phyloP scores from a whole-genome alignment of 2,888 invertebrate species.

The Heliothis peltigera region DNA sequence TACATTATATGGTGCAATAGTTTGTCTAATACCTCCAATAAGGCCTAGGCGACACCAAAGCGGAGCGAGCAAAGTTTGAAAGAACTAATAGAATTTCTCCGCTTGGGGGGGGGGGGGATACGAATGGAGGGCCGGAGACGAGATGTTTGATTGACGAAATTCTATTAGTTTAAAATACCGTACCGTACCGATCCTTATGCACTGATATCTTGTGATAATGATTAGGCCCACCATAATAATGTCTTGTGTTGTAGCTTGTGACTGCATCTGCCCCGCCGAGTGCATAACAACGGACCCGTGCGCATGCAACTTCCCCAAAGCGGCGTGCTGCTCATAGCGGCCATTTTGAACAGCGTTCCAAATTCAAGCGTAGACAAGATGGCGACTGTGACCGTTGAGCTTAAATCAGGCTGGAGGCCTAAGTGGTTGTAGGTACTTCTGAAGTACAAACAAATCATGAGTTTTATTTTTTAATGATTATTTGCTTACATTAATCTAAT shows the following conservation, averaged over 20 bases:
- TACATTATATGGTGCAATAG: too few species aligned
- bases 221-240: neutral
- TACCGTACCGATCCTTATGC: too few species aligned
- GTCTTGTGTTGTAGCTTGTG: conserved; percentile 73
- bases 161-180: too few species aligned
- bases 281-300: conserved; percentile 85
- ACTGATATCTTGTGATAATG: too few species aligned
- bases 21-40: too few species aligned
- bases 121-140: too few species aligned
- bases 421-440: conserved; percentile 1
- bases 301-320: conserved; percentile 82
- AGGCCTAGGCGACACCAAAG: too few species aligned
- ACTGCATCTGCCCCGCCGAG: conserved; percentile 81
- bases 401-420: conserved; percentile 20
- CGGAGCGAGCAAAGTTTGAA: too few species aligned
- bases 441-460: conserved; percentile 42
- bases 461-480: conserved; percentile 17
- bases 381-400: conserved; percentile 35
- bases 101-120: too few species aligned
- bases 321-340: conserved; percentile 78
- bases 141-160: too few species aligned
- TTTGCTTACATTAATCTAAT: conserved; percentile 35
- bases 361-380: conserved; percentile 71
- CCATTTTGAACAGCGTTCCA: conserved; percentile 68
- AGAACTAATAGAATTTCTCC: too few species aligned